Evolutionary conservation across 2,888 invertebrate genomes (phyloP), one percentile per base, ranked within the genome.

Genomic region (Bugulina stolonifera): DNA sequence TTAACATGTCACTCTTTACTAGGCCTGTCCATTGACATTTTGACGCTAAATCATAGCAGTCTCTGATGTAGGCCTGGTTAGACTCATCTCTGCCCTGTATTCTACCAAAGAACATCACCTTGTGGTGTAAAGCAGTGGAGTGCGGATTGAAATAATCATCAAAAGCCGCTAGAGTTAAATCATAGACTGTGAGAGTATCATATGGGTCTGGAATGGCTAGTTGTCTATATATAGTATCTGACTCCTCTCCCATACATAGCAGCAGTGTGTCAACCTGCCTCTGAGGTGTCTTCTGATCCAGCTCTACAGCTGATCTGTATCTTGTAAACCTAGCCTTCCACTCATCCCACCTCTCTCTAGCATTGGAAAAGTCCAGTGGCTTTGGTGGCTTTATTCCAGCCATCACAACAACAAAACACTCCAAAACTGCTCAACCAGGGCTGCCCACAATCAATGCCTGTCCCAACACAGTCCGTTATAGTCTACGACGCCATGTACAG

Each of bases 71-170:
- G n/a, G 25, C 29, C 64, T 64, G 29, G 32, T 64, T 64, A 34
- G 29, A 29, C 34, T 64, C 64, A 5, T 64, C 64, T 32, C 29
- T 14, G 29, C 32, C 29, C 64, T 64, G 64, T 29, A 32, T 29
- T 3, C 64, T 27, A 29, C 29, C 25, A 27, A 64, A 29, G 64
- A 64, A 64, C 32, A 64, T 14, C 2, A 64, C 64, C 25, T 27
- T 32, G 32, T 64, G 32, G 34, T 64, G 64, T 27, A 64, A 34
- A 64, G 25, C 29, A n/a, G 25, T 64, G 32, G 25, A 27, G 10
- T 32, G 25, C n/a, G 64, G 64, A 14, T 27, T 64, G n/a, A 64
- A 64, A 32, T 64, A 64, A 27, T 27, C 27, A 64, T 64, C 64
- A 10, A 64, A 32, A 32, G 64, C 64, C n/a, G 25, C 64, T 32